Evolutionary conservation across 2,797 vertebrate genomes (phyloP).

Genomic region (Sebastes wilsoni): DNA sequence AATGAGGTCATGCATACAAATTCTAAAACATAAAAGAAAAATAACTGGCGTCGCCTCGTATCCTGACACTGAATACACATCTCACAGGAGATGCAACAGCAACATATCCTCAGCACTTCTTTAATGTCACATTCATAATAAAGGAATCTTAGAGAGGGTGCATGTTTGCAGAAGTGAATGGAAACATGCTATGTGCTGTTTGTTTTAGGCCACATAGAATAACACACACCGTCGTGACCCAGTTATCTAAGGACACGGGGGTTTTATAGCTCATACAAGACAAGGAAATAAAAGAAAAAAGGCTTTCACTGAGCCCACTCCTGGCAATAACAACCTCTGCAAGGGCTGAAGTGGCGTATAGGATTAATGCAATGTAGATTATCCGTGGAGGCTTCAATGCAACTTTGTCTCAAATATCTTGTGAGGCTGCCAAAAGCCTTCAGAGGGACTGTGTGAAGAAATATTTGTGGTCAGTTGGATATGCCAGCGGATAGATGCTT

Average conservation of each 20-base stretch:
- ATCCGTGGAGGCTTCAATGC: conserved; percentile 36
- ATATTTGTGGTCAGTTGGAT: conserved; percentile 18
- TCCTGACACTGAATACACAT: not conserved
- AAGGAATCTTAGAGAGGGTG: conserved; percentile 17
- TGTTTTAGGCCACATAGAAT: conserved; percentile 65
- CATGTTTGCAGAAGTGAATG: conserved; percentile 58
- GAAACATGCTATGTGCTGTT: conserved; percentile 67
- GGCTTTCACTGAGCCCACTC: conserved; percentile 52
- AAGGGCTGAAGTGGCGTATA: conserved; percentile 45
- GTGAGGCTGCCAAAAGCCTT: conserved; percentile 21
- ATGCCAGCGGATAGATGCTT: conserved; percentile 22
- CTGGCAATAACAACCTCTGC: conserved; percentile 47
- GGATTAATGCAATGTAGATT: conserved; percentile 53
- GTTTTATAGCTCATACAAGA: conserved; percentile 63
- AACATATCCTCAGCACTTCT: conserved; percentile 24
- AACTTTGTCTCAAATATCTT: conserved; percentile 52
- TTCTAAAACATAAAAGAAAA: not conserved
- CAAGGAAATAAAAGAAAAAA: conserved; percentile 48
- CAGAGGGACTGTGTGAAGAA: conserved; percentile 20
- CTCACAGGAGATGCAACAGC: not conserved
- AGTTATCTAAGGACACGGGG: conserved; percentile 68
- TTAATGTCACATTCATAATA: conserved; percentile 34
- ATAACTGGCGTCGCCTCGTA: not conserved
- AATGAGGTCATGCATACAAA: not conserved
- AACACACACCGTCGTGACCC: conserved; percentile 60